Evolutionary conservation across 2,113 vertebrate species (phyloP).

Genomic region (Anser brachyrhynchus): DNA sequence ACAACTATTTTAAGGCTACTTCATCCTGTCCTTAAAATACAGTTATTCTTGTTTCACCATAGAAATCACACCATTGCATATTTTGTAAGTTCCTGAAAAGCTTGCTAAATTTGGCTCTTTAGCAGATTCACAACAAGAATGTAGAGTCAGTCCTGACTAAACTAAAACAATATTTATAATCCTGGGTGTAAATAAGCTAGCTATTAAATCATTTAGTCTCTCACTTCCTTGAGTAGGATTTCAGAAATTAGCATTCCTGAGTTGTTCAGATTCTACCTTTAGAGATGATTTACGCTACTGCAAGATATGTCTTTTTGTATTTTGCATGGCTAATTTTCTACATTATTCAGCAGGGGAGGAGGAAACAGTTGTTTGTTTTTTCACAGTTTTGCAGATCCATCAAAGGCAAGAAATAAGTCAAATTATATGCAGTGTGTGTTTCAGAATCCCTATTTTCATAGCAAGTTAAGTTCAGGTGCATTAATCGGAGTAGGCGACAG

Average conservation of each 20-base stretch:
- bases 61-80: not conserved
- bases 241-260: conserved; percentile 35
- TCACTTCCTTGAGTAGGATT: not conserved
- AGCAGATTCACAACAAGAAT: not conserved
- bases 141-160: not conserved
- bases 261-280: not conserved
- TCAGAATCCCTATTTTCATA: conserved; percentile 39
- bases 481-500: not conserved
- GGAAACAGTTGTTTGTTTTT: conserved; percentile 23
- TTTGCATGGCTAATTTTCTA: conserved; percentile 43
- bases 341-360: conserved; percentile 27
- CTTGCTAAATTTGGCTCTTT: not conserved
- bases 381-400: conserved; percentile 23
- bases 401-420: conserved; percentile 37
- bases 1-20: not conserved
- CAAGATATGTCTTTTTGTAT: not conserved
- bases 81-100: not conserved
- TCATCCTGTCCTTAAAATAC: conserved; percentile 13
- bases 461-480: conserved; percentile 52
- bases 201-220: conserved; percentile 8
- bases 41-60: not conserved
- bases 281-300: not conserved
- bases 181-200: not conserved
- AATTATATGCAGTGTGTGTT: not conserved
- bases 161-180: not conserved